A percentile compares a stretch with the other conserved stretches of the same genome.
These are phyloP conservation scores for Darevskia mixta DNA, from an alignment of 2,797 vertebrate species.

Conservation along the genomic window DNA sequence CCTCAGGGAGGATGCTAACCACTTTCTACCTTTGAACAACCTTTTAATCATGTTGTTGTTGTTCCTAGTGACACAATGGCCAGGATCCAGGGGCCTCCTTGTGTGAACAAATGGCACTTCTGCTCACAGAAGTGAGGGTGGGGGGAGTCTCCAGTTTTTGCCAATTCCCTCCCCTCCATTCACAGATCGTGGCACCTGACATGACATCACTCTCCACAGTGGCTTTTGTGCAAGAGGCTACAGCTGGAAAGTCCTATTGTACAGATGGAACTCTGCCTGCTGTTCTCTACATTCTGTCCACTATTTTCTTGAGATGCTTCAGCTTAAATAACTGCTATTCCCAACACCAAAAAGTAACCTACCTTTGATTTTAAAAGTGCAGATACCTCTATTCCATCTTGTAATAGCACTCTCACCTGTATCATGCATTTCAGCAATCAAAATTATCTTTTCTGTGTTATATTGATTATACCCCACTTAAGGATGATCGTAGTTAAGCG, in stretches of 20 bases:
- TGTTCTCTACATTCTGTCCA: background rate
- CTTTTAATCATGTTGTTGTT: background rate
- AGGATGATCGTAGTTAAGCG: too few relatives aligned
- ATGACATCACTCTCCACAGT: background rate
- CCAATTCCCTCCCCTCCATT: background rate
- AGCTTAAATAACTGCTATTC: background rate
- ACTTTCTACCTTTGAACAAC: background rate
- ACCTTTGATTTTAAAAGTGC: background rate
- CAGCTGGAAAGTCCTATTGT: background rate
- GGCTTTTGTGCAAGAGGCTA: background rate
- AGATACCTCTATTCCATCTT: background rate
- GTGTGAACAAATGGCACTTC: background rate
- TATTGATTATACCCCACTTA: too few relatives aligned
- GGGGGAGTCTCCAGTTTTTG: background rate
- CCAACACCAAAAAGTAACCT: background rate
- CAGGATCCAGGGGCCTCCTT: background rate
- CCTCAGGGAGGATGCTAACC: background rate
- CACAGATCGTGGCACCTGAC: background rate
- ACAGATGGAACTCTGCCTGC: background rate
- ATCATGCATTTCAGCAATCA: background rate
- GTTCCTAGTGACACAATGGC: background rate
- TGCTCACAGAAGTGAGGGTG: background rate
- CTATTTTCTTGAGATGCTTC: background rate
- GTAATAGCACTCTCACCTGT: background rate
- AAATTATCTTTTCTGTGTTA: background rate